These are phyloP conservation scores for Sceloporus tristichus DNA, from an alignment of 2,113 vertebrate species.

Conservation along the genomic window DNA sequence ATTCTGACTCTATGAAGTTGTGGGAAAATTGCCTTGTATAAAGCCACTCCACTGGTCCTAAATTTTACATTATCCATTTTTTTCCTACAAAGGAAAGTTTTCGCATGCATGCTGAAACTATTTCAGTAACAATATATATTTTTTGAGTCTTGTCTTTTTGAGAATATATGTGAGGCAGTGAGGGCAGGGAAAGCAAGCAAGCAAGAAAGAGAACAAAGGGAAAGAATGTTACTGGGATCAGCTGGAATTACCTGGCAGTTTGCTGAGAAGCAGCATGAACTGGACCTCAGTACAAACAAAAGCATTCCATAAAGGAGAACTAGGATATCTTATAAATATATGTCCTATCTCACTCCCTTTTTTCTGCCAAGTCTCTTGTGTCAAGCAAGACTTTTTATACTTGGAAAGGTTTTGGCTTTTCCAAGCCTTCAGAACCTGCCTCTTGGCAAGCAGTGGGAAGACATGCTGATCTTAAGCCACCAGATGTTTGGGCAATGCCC, in stretches of 20 bases:
- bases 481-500: slow-evolving; percentile 31
- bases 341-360: background rate
- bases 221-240: background rate
- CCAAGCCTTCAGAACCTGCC: background rate
- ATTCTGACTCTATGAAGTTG: no score
- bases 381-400: slow-evolving; percentile 15
- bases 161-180: background rate
- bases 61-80: no score
- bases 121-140: background rate
- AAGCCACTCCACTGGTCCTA: no score
- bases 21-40: background rate
- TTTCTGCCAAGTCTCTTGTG: background rate
- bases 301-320: background rate
- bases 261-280: background rate
- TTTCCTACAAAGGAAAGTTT: background rate
- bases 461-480: slow-evolving; percentile 14
- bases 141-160: background rate
- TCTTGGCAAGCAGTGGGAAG: background rate
- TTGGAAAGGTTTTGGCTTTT: slow-evolving; percentile 1
- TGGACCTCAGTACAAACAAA: background rate
- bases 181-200: background rate
- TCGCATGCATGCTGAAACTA: background rate
- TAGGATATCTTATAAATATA: slow-evolving; percentile 1
- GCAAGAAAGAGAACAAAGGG: background rate
- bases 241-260: slow-evolving; percentile 6